Evolutionary conservation across 2,113 vertebrate genomes (phyloP).

Genomic region (Pteropus alecto): DNA sequence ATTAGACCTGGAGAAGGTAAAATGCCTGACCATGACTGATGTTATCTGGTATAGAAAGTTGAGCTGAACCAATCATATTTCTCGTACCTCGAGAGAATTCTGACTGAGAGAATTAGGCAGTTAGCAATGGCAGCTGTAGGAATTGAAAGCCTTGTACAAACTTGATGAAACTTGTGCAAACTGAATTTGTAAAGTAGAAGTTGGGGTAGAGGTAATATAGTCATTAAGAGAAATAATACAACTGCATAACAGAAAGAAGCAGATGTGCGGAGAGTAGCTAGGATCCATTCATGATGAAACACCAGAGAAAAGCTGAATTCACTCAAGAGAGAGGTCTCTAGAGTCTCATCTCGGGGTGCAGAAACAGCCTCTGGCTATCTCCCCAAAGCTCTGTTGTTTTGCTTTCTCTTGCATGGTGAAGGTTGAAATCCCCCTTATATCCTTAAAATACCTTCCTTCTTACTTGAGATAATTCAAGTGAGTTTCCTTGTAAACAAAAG

Average conservation of each 20-base stretch:
- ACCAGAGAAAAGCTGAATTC: background rate
- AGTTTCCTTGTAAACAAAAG: background rate
- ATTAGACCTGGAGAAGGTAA: background rate
- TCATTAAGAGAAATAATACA: background rate
- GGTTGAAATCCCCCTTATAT: background rate
- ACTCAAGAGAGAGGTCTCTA: background rate
- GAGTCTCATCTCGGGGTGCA: background rate
- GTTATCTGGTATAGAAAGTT: background rate
- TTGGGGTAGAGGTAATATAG: background rate
- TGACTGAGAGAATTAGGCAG: background rate
- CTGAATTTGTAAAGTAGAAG: background rate
- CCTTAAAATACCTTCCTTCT: background rate
- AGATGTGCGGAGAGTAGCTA: background rate
- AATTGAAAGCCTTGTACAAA: background rate
- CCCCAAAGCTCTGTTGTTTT: background rate
- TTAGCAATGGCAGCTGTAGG: background rate
- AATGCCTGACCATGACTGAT: background rate
- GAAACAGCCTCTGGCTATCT: background rate
- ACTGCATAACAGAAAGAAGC: background rate
- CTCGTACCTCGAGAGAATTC: background rate
- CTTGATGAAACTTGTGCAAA: background rate
- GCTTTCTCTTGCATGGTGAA: background rate
- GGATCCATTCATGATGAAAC: background rate
- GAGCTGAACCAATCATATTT: background rate
- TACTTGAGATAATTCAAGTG: background rate